phyloP scores from a whole-genome alignment of 2,888 invertebrate genomes.

The Tachystola acroxantha region DNA sequence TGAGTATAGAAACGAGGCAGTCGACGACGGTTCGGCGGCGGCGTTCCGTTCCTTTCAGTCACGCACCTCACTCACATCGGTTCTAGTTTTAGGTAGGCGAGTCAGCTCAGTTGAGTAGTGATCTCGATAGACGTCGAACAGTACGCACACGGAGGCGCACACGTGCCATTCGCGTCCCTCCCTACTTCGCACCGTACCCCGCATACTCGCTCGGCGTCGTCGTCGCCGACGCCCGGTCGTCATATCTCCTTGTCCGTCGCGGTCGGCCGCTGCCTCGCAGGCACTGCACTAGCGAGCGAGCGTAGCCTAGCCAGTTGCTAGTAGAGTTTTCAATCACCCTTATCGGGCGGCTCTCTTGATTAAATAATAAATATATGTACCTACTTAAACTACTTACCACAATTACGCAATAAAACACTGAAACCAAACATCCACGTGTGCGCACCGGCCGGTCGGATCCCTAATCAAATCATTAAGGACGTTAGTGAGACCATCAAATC shows the following conservation, averaged over 20 bases:
- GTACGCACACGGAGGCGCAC: slow-evolving; percentile 52
- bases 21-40: no score
- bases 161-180: slow-evolving; percentile 54
- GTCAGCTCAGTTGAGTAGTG: slow-evolving; percentile 53
- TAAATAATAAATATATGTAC: no score
- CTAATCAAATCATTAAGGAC: slow-evolving; percentile 2
- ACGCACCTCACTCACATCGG: slow-evolving; percentile 52
- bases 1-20: slow-evolving; percentile 50
- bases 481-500: no score
- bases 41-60: slow-evolving; percentile 49
- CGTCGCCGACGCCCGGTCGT: slow-evolving; percentile 10
- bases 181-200: slow-evolving; percentile 37
- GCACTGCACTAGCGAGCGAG: no score
- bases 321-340: no score
- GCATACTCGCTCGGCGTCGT: slow-evolving; percentile 15
- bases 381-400: slow-evolving; percentile 17
- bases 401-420: slow-evolving; percentile 57
- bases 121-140: slow-evolving; percentile 57
- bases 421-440: slow-evolving; percentile 57
- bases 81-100: slow-evolving; percentile 10
- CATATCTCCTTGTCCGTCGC: slow-evolving; percentile 15
- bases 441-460: slow-evolving; percentile 28
- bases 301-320: no score
- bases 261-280: slow-evolving; percentile 19
- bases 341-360: no score